Evolutionary conservation across 1,140 invertebrate genomes (phyloP), one percentile per base, ranked within the genome.

Genomic region (Saccostrea cuccullata): DNA sequence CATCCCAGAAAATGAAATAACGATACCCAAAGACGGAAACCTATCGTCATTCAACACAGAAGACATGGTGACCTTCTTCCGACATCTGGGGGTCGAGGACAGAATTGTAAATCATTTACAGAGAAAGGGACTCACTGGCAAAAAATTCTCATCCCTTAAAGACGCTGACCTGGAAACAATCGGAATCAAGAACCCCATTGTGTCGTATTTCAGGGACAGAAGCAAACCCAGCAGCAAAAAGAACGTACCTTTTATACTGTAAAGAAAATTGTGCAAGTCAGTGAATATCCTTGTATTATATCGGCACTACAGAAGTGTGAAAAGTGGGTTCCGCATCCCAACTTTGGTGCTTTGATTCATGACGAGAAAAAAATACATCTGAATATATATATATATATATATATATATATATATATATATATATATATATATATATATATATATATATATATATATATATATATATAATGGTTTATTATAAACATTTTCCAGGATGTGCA

Each of bases 151-250:
- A 17, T 86, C 84, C n/a, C 86, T 91, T 15, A 89, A 89, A 83
- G 90, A 91, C 58, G 85, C 86, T n/a, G 88, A 89, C 12, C 55
- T 91, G 13, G 90, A 91, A 36, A 88, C 77, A 11, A 83, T 91
- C n/a, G 88, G 90, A 73, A 88, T 91, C 12, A 89, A 88, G 67
- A 91, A 91, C 56, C 90, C 90, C 2, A 88, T 91, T 47, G 73
- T 91, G 13, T 85, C 40, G 26, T 86, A 91, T 60, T 91, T 91
- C 55, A 82, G 86, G 30, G 90, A 91, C 82, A 91, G 83, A 84
- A 89, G 88, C 55, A 30, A 58, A 56, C 64, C 60, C 56, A 60
- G 47, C 23, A 90, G 47, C 23, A 90, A 88, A 87, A 83, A 87
- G 56, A 40, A 73, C 15, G 30, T 89, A 8, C 86, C 86, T 5